A percentile compares a stretch with the other conserved stretches of the same genome.
Evolutionary conservation across 1,140 invertebrate species (phyloP).

Genomic region (Propsilocerus akamusi): DNA sequence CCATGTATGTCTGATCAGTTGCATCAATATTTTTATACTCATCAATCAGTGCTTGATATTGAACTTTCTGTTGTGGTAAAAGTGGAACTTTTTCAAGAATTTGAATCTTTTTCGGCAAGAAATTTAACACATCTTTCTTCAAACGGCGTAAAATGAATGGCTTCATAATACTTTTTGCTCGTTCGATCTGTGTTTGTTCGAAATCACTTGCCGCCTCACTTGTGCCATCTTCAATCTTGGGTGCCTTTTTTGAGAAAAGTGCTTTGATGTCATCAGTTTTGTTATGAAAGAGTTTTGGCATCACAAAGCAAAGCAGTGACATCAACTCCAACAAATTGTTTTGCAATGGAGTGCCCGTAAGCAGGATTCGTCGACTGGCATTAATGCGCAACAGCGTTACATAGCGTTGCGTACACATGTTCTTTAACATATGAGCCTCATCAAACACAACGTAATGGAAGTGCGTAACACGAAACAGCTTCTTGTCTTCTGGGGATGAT

Average conservation of each 20-base stretch:
- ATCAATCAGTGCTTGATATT: constrained; percentile 57
- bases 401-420: constrained; percentile 84
- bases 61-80: constrained; percentile 36
- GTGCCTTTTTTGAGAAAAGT: constrained; percentile 54
- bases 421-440: constrained; percentile 96
- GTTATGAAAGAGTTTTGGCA: constrained; percentile 83
- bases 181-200: constrained; percentile 72
- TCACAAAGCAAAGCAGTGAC: constrained; percentile 87
- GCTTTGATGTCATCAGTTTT: constrained; percentile 76
- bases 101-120: constrained; percentile 63
- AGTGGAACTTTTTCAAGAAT: constrained; percentile 29
- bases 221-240: constrained; percentile 19
- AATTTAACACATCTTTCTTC: constrained; percentile 67
- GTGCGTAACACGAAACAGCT: constrained; percentile 72
- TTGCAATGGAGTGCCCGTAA: constrained; percentile 88
- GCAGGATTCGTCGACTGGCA: constrained; percentile 60
- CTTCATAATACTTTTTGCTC: constrained; percentile 90
- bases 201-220: constrained; percentile 51
- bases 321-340: constrained; percentile 92
- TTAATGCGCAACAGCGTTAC: constrained; percentile 76
- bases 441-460: constrained; percentile 92
- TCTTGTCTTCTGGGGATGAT: constrained; percentile 71
- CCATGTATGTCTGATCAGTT: constrained; percentile 29
- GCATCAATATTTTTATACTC: constrained; percentile 46
- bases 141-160: constrained; percentile 86